Evolutionary conservation across 2,888 invertebrate genomes (phyloP), one percentile per base, ranked within the genome.

Genomic region (Thelaira solivaga): DNA sequence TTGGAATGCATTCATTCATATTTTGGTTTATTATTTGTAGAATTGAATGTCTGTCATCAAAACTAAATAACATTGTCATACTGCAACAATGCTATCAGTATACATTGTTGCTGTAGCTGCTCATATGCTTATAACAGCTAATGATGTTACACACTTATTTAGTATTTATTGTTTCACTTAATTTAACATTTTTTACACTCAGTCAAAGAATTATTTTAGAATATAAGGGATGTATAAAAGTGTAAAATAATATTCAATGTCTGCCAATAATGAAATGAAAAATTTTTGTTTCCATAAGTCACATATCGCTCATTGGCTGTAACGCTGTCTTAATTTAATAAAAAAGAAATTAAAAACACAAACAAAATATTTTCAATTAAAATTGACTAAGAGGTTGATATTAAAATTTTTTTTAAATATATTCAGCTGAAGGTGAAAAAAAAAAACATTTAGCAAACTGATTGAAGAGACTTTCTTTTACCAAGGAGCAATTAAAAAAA

Each of bases 41-140:
- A 43, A 68, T 36, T 16, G 36, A 57, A 75, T 71, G 69, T 61
- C 51, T 65, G 55, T 45, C 61, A 71, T 47, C 49, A 68, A 62
- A 53, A 59, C 24, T 31, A 34, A 53, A 45, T 34, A 62, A 26
- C 20, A 45, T 5, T 43, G 53, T 41, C 45, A 16, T 26, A 68
- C 20, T 41, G 39, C 61, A 68, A 64, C 62, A 77, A 68, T 73
- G 49, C 64, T 68, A 77, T 73, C 62, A 41, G n/a, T n/a, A 71
- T 45, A 55, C 72, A 77, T 72, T 77, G 49, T 49, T 18, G 11
- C 1, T 61, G 2, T 49, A 24, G n/a, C 0, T 59, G 53, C 16
- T 39, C 13, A 31, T 61, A 22, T 61, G 45, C 16, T 61, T 22
- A 36, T 34, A 34, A n/a, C 22, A 20, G 18, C 11, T 11, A 18